phyloP scores from a whole-genome alignment of 2,797 vertebrate genomes.

The Melanotaenia pygmaea region DNA sequence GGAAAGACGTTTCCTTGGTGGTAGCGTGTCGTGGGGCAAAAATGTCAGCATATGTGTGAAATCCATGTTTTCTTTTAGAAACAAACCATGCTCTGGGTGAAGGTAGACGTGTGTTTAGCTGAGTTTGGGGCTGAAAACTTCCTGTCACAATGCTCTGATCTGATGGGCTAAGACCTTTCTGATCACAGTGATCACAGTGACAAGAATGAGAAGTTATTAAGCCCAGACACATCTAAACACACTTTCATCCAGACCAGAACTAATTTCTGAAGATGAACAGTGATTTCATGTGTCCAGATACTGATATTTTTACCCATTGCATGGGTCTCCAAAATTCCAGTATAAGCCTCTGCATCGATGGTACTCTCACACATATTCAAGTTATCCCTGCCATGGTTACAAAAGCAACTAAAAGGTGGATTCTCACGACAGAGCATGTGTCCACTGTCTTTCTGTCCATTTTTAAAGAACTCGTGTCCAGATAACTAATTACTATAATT shows the following conservation, averaged over 20 bases:
- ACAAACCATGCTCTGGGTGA: background rate
- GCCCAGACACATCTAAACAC: background rate
- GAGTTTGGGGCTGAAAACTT: background rate
- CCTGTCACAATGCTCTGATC: background rate
- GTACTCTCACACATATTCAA: background rate
- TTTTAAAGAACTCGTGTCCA: background rate
- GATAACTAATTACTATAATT: background rate
- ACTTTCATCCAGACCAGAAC: background rate
- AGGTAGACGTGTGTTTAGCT: background rate
- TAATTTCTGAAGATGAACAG: background rate
- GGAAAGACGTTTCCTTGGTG: background rate
- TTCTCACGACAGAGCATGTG: background rate
- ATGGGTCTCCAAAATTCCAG: background rate
- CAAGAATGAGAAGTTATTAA: background rate
- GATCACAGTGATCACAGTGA: background rate
- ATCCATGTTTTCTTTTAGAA: background rate
- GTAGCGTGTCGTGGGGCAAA: background rate
- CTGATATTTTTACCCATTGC: background rate
- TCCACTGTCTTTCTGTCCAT: background rate
- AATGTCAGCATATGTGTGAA: background rate
- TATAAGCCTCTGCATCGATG: background rate
- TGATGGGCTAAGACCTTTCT: background rate
- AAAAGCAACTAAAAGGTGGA: background rate
- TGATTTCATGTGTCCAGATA: background rate
- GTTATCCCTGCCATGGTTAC: background rate